Percentiles rank a stretch among this genome's conserved stretches.
Conservation (phyloP, 2,113 vertebrate genomes). For the Dipodomys ordii region DNA sequence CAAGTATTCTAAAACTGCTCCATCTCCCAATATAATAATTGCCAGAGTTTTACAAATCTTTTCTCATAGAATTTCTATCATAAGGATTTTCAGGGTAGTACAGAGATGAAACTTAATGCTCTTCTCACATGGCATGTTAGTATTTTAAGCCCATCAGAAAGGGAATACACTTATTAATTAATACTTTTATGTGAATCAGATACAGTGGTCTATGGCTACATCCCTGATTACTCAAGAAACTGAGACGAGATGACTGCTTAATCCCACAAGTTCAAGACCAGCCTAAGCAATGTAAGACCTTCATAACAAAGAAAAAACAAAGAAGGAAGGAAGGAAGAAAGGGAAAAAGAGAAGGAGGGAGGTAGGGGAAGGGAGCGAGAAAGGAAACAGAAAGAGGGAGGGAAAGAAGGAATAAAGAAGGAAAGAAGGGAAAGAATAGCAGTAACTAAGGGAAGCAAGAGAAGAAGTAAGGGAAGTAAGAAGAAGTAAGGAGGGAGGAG, state of each 20-base stretch:
- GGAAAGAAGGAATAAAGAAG: no score
- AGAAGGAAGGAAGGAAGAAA: not conserved
- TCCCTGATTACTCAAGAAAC: not conserved
- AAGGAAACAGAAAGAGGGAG: not conserved
- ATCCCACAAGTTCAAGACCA: not conserved
- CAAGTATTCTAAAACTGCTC: conserved; percentile 23
- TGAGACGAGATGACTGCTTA: not conserved
- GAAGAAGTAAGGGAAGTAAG: no score
- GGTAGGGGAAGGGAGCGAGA: not conserved
- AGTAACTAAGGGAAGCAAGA: no score
- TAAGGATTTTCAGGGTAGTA: not conserved
- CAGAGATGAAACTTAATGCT: not conserved
- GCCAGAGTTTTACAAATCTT: not conserved
- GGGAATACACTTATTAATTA: not conserved
- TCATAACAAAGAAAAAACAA: no score
- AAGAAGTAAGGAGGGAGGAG: no score
- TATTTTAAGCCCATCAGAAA: conserved; percentile 21
- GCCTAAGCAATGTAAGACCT: not conserved
- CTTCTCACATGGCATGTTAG: not conserved
- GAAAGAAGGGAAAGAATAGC: no score
- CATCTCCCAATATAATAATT: not conserved
- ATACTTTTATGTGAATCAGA: not conserved
- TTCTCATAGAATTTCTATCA: not conserved
- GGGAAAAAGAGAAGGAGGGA: no score
- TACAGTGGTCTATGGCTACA: not conserved